Evolutionary conservation across 2,888 invertebrate genomes (phyloP), one percentile per base, ranked within the genome.

Genomic region (Dioctria rufipes): DNA sequence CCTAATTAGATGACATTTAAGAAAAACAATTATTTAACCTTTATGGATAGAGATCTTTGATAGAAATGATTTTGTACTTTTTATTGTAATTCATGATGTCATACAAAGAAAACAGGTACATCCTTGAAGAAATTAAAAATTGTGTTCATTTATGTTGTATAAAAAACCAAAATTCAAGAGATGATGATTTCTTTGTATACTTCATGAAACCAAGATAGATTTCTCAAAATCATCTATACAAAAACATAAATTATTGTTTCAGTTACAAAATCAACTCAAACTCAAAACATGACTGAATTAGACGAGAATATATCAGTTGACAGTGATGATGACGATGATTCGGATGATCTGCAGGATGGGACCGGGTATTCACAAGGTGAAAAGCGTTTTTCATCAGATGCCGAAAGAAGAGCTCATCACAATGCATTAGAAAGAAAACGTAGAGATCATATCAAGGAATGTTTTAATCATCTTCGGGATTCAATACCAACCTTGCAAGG

Each of bases 221-320:
- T 71, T 66, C 25, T 71, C 37, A 13, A 13, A 71, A 71, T 51
- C 42, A 54, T 37, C 71, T 71, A 25, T 25, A 71, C 71, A 71
- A 39, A 71, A 51, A 37, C 58, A 40, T 49, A 71, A 71, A 71
- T 71, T 71, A 71, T 71, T 71, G 71, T 71, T 71, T 71, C 71
- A 71, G 71, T 71, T 54, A 51, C 51, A 71, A 71, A 37, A 9
- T 39, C 71, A 54, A 37, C 49, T 49, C 13, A 69, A 13, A 25
- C 11, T 37, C 9, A 51, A 71, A 51, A 71, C 71, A 71, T 71
- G 71, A 40, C 71, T 37, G 71, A 71, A 9, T 71, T 71, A 25
- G 71, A 71, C 54, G 71, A 71, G 54, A 46, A 71, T 51, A 51
- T 71, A 71, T 71, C 71, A 37, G 40, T 71, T 51, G 71, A 71